phyloP scores from a whole-genome alignment of 1,140 invertebrate species.

The Zaprionus tsacasi region DNA sequence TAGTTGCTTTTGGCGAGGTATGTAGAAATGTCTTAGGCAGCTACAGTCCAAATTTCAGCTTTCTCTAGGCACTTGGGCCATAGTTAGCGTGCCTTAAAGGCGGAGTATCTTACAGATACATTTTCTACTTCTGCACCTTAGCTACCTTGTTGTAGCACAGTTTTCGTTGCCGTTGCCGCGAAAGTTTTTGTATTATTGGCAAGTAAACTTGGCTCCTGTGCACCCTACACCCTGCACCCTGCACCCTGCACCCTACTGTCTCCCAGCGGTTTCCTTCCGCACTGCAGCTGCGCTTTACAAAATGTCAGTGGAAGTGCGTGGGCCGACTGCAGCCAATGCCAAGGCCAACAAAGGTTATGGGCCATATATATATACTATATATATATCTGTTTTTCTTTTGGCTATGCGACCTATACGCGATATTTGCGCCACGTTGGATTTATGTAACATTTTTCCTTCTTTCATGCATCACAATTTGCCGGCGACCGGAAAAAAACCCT shows the following conservation, averaged over 20 bases:
- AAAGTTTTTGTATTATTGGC: conserved; percentile 50
- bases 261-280: neutral
- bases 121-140: neutral
- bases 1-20: neutral
- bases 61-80: neutral
- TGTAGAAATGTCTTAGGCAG: neutral
- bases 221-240: neutral
- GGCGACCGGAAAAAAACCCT: conserved; percentile 40
- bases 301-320: conserved; percentile 62
- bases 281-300: conserved; percentile 56
- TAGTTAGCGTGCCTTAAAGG: neutral
- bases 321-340: conserved; percentile 30
- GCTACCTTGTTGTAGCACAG: neutral
- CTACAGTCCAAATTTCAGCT: neutral
- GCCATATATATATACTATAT: conserved; percentile 21
- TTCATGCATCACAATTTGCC: conserved; percentile 52
- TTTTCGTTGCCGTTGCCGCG: conserved; percentile 14
- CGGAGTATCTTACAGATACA: neutral
- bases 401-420: conserved; percentile 4
- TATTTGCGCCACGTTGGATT: conserved; percentile 19
- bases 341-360: conserved; percentile 60
- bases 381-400: conserved; percentile 40
- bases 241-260: conserved; percentile 1
- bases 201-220: conserved; percentile 21
- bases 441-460: conserved; percentile 26